phyloP scores from a whole-genome alignment of 2,113 vertebrate species.

The Hucho hucho region DNA sequence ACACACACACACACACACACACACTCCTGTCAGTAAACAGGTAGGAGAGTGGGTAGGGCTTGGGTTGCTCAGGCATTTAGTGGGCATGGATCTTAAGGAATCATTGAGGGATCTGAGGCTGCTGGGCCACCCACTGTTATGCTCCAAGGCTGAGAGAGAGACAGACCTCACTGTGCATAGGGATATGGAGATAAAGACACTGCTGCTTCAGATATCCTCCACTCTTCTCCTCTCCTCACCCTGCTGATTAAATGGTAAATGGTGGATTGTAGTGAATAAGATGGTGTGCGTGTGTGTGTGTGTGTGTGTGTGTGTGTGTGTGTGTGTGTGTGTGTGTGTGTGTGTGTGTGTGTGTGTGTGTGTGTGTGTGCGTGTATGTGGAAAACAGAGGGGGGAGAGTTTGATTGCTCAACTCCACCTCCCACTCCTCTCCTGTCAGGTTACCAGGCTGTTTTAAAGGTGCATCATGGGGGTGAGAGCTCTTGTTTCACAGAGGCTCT shows the following conservation, averaged over 20 bases:
- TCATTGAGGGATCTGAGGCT: conserved; percentile 49
- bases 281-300: neutral
- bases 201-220: conserved; percentile 15
- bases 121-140: conserved; percentile 9
- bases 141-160: neutral
- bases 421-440: too few species aligned
- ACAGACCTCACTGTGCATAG: neutral
- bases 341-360: neutral
- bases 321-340: conserved; percentile 1
- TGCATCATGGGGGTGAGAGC: neutral
- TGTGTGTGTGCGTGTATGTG: neutral
- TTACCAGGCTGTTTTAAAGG: neutral
- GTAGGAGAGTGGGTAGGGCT: conserved; percentile 41
- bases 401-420: too few species aligned
- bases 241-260: neutral
- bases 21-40: conserved; percentile 71
- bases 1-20: neutral
- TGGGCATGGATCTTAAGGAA: conserved; percentile 57
- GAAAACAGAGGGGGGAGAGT: neutral
- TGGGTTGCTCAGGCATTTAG: conserved; percentile 52
- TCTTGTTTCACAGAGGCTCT: neutral
- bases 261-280: too few species aligned
- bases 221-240: neutral
- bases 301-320: conserved; percentile 2
- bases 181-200: conserved; percentile 16